Conservation (phyloP, 1,140 invertebrate species). For the Drosophila dunni region DNA sequence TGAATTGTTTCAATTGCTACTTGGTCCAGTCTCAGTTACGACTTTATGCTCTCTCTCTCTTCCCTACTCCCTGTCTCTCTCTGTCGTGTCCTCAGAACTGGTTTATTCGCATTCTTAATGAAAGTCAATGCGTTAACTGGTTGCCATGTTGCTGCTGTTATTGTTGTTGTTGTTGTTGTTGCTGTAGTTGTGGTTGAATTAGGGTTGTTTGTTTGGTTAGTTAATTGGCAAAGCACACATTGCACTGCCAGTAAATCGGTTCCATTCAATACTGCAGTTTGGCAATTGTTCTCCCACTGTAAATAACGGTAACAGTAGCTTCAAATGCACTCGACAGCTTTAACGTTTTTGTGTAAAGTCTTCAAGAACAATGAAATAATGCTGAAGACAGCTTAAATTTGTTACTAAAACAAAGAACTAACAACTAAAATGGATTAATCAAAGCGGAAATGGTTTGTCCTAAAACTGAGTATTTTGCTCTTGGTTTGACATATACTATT, state of each 20-base stretch:
- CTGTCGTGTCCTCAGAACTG: conserved; percentile 2
- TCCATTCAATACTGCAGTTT: conserved; percentile 18
- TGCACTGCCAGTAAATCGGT: conserved; percentile 10
- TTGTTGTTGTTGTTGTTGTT: conserved; percentile 32
- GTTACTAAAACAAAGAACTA: too few species aligned
- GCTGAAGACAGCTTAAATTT: too few species aligned
- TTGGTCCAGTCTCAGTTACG: conserved; percentile 53
- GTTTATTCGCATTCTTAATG: conserved; percentile 70
- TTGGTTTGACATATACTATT: too few species aligned
- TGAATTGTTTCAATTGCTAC: conserved; percentile 79
- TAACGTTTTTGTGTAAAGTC: too few species aligned
- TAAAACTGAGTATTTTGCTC: too few species aligned
- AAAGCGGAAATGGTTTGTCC: too few species aligned
- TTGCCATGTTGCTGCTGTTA: conserved; percentile 23
- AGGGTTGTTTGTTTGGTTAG: conserved; percentile 46
- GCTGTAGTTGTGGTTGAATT: conserved; percentile 25
- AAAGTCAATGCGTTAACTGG: conserved; percentile 60
- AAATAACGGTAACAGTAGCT: background rate
- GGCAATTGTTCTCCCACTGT: background rate
- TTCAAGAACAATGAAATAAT: too few species aligned
- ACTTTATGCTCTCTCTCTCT: conserved; percentile 16
- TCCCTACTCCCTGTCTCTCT: too few species aligned
- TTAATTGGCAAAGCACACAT: conserved; percentile 58
- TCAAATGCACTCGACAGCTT: background rate
- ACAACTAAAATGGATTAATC: too few species aligned